Evolutionary conservation across 2,888 invertebrate genomes (phyloP).

Genomic region (Lagria hirta): DNA sequence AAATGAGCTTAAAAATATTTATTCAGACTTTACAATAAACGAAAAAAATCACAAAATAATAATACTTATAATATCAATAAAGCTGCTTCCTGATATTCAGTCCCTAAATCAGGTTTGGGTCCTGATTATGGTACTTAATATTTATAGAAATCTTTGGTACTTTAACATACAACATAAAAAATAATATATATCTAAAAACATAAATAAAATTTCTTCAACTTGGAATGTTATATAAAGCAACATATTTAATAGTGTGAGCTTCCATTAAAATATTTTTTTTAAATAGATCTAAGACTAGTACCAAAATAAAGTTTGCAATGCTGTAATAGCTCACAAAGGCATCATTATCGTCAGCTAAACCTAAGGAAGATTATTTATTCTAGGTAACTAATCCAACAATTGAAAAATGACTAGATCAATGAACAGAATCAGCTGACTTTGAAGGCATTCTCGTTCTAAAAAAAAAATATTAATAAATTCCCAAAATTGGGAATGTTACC

Average conservation of each 20-base stretch:
- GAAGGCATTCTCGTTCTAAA: no score
- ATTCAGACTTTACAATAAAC: neutral
- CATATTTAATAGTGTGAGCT: neutral
- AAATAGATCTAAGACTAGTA: slow-evolving; percentile 9
- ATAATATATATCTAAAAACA: no score
- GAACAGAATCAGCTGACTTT: slow-evolving; percentile 14
- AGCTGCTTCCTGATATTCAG: neutral
- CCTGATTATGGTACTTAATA: neutral
- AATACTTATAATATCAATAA: neutral
- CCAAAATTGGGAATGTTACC: no score
- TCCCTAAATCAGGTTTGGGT: neutral
- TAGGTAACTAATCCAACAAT: slow-evolving; percentile 8
- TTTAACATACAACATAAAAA: no score
- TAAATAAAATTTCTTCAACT: neutral
- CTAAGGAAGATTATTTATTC: slow-evolving; percentile 11
- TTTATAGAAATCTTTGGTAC: neutral
- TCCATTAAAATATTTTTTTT: neutral
- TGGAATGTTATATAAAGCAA: neutral
- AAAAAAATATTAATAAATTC: no score
- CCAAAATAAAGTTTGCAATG: slow-evolving; percentile 14
- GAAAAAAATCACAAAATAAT: neutral
- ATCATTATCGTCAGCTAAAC: no score
- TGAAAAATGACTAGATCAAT: slow-evolving; percentile 15
- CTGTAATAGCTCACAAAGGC: slow-evolving; percentile 7
- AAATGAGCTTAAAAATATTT: neutral